Percentiles rank a stretch among this genome's conserved stretches.
These are phyloP conservation scores for Poeciliopsis gracilis DNA, from an alignment of 2,797 vertebrate genomes.

Conservation along the genomic window DNA sequence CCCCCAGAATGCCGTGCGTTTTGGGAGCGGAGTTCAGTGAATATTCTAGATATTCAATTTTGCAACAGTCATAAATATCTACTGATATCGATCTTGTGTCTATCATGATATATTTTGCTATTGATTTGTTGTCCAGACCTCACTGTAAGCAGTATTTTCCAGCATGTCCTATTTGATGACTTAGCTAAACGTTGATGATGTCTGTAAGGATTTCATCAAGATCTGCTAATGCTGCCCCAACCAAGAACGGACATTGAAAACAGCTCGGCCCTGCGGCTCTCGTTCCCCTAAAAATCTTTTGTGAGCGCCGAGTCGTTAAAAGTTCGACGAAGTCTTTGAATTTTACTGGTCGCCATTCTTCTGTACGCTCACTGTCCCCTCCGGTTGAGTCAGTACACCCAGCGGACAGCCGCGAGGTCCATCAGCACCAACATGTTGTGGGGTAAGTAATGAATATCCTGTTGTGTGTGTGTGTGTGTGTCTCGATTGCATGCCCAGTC, in stretches of 20 bases:
- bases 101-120: too few species aligned
- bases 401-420: conserved; percentile 24
- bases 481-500: conserved; percentile 56
- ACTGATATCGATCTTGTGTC: too few species aligned
- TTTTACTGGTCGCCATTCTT: conserved; percentile 32
- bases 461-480: conserved; percentile 29
- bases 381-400: conserved; percentile 33
- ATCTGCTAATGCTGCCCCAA: not conserved
- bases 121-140: too few species aligned
- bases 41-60: too few species aligned
- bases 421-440: conserved; percentile 54
- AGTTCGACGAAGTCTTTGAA: conserved; percentile 12
- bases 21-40: too few species aligned
- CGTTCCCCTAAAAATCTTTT: conserved; percentile 24
- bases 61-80: too few species aligned
- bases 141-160: not conserved
- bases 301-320: conserved; percentile 14
- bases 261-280: not conserved
- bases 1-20: too few species aligned
- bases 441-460: conserved; percentile 66
- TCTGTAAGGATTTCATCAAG: not conserved
- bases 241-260: not conserved
- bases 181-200: not conserved
- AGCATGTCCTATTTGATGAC: not conserved
- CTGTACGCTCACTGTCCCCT: conserved; percentile 41